Evolutionary conservation across 2,888 invertebrate species (phyloP), one percentile per base, ranked within the genome.

Genomic region (Diaprepes abbreviatus): DNA sequence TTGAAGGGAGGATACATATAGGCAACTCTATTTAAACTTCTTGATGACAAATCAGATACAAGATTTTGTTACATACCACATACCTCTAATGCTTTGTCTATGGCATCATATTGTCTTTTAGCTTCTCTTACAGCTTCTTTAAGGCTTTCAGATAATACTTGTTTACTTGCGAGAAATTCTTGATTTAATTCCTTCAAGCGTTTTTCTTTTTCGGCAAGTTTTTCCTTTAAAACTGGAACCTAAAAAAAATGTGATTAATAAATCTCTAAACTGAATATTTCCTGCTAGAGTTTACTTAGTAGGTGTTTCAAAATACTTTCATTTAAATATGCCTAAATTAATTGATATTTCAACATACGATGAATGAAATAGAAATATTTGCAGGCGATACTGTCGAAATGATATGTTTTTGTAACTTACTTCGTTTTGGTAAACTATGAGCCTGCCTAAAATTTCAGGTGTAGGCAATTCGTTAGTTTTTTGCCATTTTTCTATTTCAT

Each of bases 51-150:
- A n/a, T n/a, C n/a, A n/a, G n/a, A n/a, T n/a, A n/a, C n/a, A n/a
- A n/a, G n/a, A n/a, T n/a, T n/a, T n/a, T n/a, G n/a, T n/a, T n/a
- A n/a, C n/a, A n/a, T n/a, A n/a, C n/a, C n/a, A n/a, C 24, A n/a
- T 59, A 71, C 71, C 64, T 71, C 71, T 35, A 71, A 24, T 19
- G 71, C 89, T 50, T 85, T 86, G 80, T 89, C 89, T 63, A 91
- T 86, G 38, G 89, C 89, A 76, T 87, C 87, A 81, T 90, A 90
- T 71, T 91, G 87, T 77, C 87, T 85, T 48, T 88, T 87, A 0
- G 89, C 87, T 81, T 89, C 89, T 19, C 77, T 79, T 54, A 86
- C 80, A 19, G 86, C 85, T 72, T 85, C 83, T 70, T 85, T 84
- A 75, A 85, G 81, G 72, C 83, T 85, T 70, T 85, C 85, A 4